phyloP scores from a whole-genome alignment of 2,797 vertebrate species.

The Sphenodon punctatus region DNA sequence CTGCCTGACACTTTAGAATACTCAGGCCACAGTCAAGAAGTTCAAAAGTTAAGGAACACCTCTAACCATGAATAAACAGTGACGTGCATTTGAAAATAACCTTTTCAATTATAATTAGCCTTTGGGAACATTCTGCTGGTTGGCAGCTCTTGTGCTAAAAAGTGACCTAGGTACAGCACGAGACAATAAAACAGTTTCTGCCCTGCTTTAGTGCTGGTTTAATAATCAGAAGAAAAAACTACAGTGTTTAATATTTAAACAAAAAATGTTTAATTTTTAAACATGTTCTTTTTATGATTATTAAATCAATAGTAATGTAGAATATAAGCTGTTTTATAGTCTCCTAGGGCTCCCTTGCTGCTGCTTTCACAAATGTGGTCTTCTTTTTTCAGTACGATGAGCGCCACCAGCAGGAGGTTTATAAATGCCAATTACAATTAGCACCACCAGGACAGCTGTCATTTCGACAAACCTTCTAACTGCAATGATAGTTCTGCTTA shows the following conservation, averaged over 20 bases:
- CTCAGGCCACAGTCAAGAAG: slow-evolving; percentile 2
- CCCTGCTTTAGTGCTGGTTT: slow-evolving; percentile 30
- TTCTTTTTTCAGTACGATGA: neutral
- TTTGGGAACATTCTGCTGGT: slow-evolving; percentile 34
- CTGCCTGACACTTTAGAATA: neutral
- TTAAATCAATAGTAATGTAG: slow-evolving; percentile 50
- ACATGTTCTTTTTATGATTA: slow-evolving; percentile 57
- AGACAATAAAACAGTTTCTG: slow-evolving; percentile 40
- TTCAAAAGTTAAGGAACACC: slow-evolving; percentile 49
- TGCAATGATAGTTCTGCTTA: slow-evolving; percentile 31
- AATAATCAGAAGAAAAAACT: slow-evolving; percentile 53
- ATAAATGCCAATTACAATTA: slow-evolving; percentile 26
- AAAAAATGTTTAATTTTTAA: slow-evolving; percentile 54
- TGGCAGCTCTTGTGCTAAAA: slow-evolving; percentile 40
- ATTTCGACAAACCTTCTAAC: slow-evolving; percentile 24
- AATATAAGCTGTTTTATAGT: slow-evolving; percentile 54
- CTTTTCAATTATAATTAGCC: slow-evolving; percentile 16
- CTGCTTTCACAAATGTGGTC: neutral
- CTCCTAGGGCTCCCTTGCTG: neutral
- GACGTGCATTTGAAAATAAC: slow-evolving; percentile 31
- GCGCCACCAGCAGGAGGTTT: neutral
- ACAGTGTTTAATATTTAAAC: slow-evolving; percentile 63
- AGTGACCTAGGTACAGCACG: slow-evolving; percentile 20
- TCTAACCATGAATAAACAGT: slow-evolving; percentile 40
- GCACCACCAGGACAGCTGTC: neutral